A percentile compares a stretch with the other conserved stretches of the same genome.
Conservation (phyloP, 2,113 vertebrate species). For the Chunga burmeisteri region DNA sequence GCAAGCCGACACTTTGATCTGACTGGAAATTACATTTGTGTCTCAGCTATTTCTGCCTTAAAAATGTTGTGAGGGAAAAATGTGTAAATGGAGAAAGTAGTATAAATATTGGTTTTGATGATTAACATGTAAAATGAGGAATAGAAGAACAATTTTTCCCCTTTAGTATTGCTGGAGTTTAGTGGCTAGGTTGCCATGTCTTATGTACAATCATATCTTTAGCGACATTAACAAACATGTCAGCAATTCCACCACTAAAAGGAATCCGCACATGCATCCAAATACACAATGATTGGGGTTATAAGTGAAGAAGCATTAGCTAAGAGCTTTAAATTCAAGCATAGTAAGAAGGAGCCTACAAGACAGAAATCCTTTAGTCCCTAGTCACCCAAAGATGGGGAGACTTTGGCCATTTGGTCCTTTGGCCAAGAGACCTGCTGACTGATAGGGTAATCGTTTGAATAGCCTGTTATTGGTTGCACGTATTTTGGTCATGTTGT, state of each 20-base stretch:
- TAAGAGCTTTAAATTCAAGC: neutral
- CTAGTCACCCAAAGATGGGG: rapidly evolving
- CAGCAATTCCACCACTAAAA: neutral
- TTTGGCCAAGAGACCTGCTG: neutral
- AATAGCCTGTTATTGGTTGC: neutral
- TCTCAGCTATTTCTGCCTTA: neutral
- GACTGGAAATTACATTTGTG: neutral
- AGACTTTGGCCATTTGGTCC: neutral
- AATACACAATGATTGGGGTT: neutral
- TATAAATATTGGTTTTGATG: neutral
- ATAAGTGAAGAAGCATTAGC: neutral
- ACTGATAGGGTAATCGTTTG: neutral
- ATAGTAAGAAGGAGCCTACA: neutral
- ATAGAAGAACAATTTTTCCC: neutral
- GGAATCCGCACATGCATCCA: neutral
- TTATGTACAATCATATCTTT: neutral
- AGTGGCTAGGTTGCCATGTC: neutral
- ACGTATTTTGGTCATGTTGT: neutral
- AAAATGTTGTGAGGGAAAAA: neutral
- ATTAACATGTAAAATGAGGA: neutral
- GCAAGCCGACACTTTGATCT: neutral
- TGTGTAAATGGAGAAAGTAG: neutral
- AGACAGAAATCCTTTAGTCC: neutral
- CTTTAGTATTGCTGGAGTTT: neutral
- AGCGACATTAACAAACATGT: neutral